Percentiles rank a stretch among this genome's conserved stretches.
phyloP scores from a whole-genome alignment of 2,888 invertebrate species.

The Xestia c-nigrum region DNA sequence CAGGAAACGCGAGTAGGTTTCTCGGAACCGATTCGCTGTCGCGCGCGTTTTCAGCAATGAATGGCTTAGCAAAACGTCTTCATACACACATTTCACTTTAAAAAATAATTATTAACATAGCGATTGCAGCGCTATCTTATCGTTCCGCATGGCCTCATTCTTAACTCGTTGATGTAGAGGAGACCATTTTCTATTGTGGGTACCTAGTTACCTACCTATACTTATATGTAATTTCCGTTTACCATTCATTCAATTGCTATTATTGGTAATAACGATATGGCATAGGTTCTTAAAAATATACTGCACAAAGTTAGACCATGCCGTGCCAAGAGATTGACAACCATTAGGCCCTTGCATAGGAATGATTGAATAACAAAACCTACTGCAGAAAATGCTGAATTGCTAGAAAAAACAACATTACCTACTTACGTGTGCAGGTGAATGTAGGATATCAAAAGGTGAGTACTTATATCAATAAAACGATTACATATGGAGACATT shows the following conservation, averaged over 20 bases:
- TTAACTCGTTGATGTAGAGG: constrained; percentile 48
- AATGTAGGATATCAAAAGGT: neutral
- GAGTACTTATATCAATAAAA: constrained; percentile 18
- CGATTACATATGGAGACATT: constrained; percentile 12
- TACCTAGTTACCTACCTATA: neutral
- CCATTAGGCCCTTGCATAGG: neutral
- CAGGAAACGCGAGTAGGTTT: constrained; percentile 89
- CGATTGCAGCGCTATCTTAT: constrained; percentile 66
- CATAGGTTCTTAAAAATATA: neutral
- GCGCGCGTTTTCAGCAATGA: constrained; percentile 88
- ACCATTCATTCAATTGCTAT: neutral
- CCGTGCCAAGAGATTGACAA: neutral
- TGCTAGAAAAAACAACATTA: neutral
- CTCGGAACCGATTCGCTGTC: constrained; percentile 87
- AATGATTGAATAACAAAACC: neutral
- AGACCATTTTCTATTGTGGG: constrained; percentile 31
- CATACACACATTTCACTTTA: constrained; percentile 63
- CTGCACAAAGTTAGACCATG: neutral
- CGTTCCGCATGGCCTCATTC: constrained; percentile 64
- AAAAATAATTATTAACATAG: constrained; percentile 42
- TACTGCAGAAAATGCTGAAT: neutral
- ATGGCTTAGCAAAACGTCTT: constrained; percentile 77
- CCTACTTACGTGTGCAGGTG: neutral
- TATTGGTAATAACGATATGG: neutral
- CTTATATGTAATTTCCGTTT: neutral